Evolutionary conservation across 2,888 invertebrate species (phyloP), one percentile per base, ranked within the genome.

Genomic region (Agonopterix subpropinquella): DNA sequence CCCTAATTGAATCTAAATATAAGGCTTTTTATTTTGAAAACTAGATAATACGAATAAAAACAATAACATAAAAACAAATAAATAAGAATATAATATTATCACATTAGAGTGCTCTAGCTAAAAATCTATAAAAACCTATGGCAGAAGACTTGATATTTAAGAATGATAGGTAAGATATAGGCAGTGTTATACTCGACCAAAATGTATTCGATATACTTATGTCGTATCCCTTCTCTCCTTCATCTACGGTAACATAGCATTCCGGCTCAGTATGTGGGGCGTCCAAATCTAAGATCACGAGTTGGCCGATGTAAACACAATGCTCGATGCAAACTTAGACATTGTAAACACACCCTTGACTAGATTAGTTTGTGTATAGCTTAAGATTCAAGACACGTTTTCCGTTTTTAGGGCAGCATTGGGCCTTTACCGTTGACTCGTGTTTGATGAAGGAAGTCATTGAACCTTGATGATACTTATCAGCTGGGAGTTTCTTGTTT

Each of bases 211-310:
- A 18, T 28, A 28, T 28, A 28, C 7, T 5, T 18, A 18, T 18
- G 18, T 9, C 39, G 39, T n/a, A 39, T 39, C 39, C 39, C 1
- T 39, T 39, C n/a, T 2, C 39, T 39, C 10, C 39, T 39, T 39
- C 10, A 39, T 39, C 39, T n/a, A 39, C 10, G 39, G n/a, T n/a
- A 9, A 36, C 11, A 11, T 45, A 52, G 57, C 71, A 73, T 75
- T 69, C 73, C 69, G 49, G 42, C 50, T 55, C 51, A 55, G 64
- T 68, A 78, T 77, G 72, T 80, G 65, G 80, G 74, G 73, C 80
- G 79, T 78, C 70, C 73, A 80, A 82, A 82, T 84, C 77, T 71
- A 53, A 70, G 72, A 77, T 81, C 81, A 81, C 78, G 72, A 76
- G 64, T 62, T 61, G 45, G 51, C 51, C 58, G 63, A 52, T 62